Percentiles rank a stretch among this genome's conserved stretches.
phyloP scores from a whole-genome alignment of 1,140 invertebrate genomes.

The Papilio polyxenes region DNA sequence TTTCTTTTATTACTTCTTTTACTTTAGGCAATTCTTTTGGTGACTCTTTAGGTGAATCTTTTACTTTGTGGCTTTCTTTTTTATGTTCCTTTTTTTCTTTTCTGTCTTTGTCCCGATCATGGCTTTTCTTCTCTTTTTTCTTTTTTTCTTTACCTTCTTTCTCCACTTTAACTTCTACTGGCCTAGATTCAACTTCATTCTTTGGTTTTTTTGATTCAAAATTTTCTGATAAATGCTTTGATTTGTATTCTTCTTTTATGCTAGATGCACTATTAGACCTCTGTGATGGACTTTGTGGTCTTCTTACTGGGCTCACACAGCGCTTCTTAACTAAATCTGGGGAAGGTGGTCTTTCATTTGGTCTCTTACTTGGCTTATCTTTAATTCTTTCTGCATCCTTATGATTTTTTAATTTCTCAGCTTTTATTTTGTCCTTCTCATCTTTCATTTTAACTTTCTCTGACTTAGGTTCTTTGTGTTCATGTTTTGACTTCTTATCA shows the following conservation, averaged over 20 bases:
- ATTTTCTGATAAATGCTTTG: slow-evolving; percentile 70
- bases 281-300: slow-evolving; percentile 71
- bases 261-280: slow-evolving; percentile 72
- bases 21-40: slow-evolving; percentile 74
- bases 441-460: slow-evolving; percentile 81
- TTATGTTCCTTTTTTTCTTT: slow-evolving; percentile 80
- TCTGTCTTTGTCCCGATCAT: slow-evolving; percentile 80
- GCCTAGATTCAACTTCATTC: slow-evolving; percentile 65
- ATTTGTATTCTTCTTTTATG: slow-evolving; percentile 78
- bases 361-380: slow-evolving; percentile 81
- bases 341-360: slow-evolving; percentile 73
- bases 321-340: slow-evolving; percentile 82
- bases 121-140: slow-evolving; percentile 80
- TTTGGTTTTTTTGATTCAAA: slow-evolving; percentile 75
- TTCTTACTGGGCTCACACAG: slow-evolving; percentile 80
- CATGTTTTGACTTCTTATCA: slow-evolving; percentile 83
- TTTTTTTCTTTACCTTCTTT: slow-evolving; percentile 76
- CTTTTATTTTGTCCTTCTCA: slow-evolving; percentile 83
- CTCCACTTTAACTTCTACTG: slow-evolving; percentile 66
- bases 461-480: slow-evolving; percentile 80
- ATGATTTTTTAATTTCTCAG: slow-evolving; percentile 84
- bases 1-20: slow-evolving; percentile 68
- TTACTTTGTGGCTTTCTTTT: slow-evolving; percentile 79
- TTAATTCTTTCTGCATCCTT: slow-evolving; percentile 83
- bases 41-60: slow-evolving; percentile 75